These are phyloP conservation scores for Trichogramma pretiosum DNA, from an alignment of 1,140 invertebrate species.

Conservation along the genomic window DNA sequence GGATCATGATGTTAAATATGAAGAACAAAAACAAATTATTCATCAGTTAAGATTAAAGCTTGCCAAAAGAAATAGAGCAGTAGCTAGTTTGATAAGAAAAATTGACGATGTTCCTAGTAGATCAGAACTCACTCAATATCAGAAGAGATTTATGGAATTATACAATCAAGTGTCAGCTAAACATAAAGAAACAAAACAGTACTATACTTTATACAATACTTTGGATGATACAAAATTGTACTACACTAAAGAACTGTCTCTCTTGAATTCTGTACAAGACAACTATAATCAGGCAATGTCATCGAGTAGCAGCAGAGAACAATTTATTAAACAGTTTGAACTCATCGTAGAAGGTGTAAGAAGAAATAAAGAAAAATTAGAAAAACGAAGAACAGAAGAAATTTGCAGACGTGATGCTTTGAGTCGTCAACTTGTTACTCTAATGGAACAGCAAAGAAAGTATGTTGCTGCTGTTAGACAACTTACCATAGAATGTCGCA, in stretches of 20 bases:
- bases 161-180: slow-evolving; percentile 94
- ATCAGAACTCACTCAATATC: slow-evolving; percentile 90
- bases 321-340: slow-evolving; percentile 83
- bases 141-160: slow-evolving; percentile 88
- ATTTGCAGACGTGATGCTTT: slow-evolving; percentile 63
- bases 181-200: slow-evolving; percentile 94
- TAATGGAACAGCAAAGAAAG: slow-evolving; percentile 73
- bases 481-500: slow-evolving; percentile 63
- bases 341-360: slow-evolving; percentile 77
- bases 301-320: slow-evolving; percentile 61
- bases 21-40: slow-evolving; percentile 51
- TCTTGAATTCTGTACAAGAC: slow-evolving; percentile 90
- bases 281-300: slow-evolving; percentile 80
- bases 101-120: slow-evolving; percentile 86
- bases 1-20: slow-evolving; percentile 42
- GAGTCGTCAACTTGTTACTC: slow-evolving; percentile 58
- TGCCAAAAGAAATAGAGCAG: slow-evolving; percentile 74
- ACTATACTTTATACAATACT: slow-evolving; percentile 92
- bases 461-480: slow-evolving; percentile 80
- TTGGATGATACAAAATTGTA: slow-evolving; percentile 89
- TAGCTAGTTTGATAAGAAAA: slow-evolving; percentile 66
- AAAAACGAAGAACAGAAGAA: slow-evolving; percentile 55
- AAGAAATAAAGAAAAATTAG: slow-evolving; percentile 64
- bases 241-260: slow-evolving; percentile 79
- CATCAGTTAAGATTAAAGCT: slow-evolving; percentile 53